These are phyloP conservation scores for Thelaira solivaga DNA, from an alignment of 2,888 invertebrate genomes.

Conservation along the genomic window DNA sequence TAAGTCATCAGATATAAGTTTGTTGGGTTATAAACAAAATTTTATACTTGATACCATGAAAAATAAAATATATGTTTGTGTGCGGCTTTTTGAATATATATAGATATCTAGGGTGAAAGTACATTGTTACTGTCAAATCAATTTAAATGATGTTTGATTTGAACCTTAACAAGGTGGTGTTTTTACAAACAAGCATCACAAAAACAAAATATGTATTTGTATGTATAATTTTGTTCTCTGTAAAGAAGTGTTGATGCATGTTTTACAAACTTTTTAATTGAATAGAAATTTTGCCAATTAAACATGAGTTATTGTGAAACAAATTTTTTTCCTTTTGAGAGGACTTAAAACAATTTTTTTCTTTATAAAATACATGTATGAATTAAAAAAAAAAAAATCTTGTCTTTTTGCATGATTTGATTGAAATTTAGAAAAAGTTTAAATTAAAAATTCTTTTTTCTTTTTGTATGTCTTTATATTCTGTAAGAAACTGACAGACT, in stretches of 20 bases:
- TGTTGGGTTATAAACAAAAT: too few relatives aligned
- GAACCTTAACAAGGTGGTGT: not conserved
- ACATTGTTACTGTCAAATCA: conserved; percentile 47
- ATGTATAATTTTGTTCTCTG: not conserved
- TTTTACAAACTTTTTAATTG: conserved; percentile 9
- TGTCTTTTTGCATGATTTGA: too few relatives aligned
- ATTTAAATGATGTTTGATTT: conserved; percentile 41
- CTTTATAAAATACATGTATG: too few relatives aligned
- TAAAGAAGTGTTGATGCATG: conserved; percentile 6
- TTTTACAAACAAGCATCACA: too few relatives aligned
- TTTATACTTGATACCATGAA: too few relatives aligned
- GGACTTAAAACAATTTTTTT: not conserved
- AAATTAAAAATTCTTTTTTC: too few relatives aligned
- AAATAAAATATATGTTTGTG: too few relatives aligned
- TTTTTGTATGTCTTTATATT: too few relatives aligned
- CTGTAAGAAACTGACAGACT: too few relatives aligned
- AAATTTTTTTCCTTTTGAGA: not conserved
- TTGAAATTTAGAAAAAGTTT: too few relatives aligned
- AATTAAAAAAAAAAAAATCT: too few relatives aligned
- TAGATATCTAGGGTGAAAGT: not conserved
- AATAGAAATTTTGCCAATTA: not conserved
- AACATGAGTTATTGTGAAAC: not conserved
- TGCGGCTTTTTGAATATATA: not conserved
- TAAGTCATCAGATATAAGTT: too few relatives aligned
- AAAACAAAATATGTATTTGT: not conserved